Evolutionary conservation across 2,113 vertebrate genomes (phyloP).

Genomic region (Equus quagga): DNA sequence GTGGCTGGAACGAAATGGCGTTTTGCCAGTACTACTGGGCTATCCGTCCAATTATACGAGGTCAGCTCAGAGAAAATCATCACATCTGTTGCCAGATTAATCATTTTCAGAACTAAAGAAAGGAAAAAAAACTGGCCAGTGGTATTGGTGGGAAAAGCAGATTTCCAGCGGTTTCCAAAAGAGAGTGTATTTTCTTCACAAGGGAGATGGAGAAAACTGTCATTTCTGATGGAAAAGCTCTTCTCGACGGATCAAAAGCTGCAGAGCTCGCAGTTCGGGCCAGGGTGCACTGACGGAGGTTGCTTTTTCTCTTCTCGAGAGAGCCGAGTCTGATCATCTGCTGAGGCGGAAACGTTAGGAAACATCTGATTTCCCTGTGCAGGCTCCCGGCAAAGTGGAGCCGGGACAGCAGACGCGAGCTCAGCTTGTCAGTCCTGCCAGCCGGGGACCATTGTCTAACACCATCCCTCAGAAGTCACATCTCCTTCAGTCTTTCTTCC

Average conservation of each 20-base stretch:
- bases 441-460: not conserved
- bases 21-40: too few relatives aligned
- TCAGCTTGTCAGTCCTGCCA: not conserved
- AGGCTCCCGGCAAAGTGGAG: not conserved
- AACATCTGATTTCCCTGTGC: too few relatives aligned
- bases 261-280: not conserved
- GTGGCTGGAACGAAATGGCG: rapidly evolving
- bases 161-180: not conserved
- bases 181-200: not conserved
- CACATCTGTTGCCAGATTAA: not conserved
- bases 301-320: not conserved
- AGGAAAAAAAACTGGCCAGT: too few relatives aligned
- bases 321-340: not conserved
- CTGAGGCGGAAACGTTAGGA: not conserved
- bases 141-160: not conserved
- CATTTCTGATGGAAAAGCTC: not conserved
- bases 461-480: not conserved
- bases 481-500: not conserved
- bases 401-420: rapidly evolving
- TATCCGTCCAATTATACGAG: rapidly evolving
- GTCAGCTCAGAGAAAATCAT: not conserved
- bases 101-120: not conserved
- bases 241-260: not conserved
- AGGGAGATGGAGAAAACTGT: not conserved
- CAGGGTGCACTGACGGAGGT: not conserved